Evolutionary conservation across 2,797 vertebrate genomes (phyloP).

Genomic region (Macropus fuliginosus): DNA sequence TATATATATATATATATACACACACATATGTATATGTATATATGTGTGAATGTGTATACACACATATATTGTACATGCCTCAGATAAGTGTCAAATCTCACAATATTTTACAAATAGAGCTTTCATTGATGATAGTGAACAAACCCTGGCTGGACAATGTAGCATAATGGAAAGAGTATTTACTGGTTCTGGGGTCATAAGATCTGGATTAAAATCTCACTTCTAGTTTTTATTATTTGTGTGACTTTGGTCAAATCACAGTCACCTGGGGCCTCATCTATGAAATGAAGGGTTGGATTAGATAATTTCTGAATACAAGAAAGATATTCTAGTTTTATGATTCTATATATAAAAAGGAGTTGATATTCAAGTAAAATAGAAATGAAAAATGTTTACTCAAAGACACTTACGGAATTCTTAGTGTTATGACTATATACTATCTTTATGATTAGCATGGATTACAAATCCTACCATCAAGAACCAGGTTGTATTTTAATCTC

Average conservation of each 20-base stretch:
- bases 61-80: background rate
- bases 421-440: background rate
- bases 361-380: background rate
- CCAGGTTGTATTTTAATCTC: background rate
- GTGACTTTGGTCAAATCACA: background rate
- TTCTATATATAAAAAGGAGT: background rate
- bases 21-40: too few relatives aligned
- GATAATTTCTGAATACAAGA: background rate
- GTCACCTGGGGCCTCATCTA: background rate
- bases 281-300: background rate
- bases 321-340: background rate
- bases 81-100: background rate
- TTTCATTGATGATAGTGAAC: background rate
- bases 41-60: too few relatives aligned
- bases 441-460: background rate
- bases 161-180: background rate
- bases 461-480: slow-evolving; percentile 3
- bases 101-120: background rate
- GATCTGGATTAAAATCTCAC: background rate
- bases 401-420: background rate
- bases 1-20: too few relatives aligned
- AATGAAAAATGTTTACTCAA: background rate
- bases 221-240: background rate
- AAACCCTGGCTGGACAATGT: background rate
- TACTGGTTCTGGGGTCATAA: background rate